These are phyloP conservation scores for Elephas maximus DNA, from an alignment of 2,113 vertebrate species.

Conservation along the genomic window DNA sequence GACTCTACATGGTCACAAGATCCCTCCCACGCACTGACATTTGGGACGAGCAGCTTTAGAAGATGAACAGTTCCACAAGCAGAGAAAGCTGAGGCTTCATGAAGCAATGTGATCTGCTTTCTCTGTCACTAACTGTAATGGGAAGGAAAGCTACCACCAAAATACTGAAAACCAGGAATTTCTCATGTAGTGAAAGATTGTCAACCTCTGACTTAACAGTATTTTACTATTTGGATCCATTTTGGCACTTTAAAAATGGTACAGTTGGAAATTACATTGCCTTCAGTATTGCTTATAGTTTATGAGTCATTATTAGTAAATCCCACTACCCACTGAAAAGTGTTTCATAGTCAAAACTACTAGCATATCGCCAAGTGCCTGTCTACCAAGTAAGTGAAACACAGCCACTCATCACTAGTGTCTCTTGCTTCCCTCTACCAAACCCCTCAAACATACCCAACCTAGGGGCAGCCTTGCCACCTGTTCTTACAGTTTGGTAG, in stretches of 20 bases:
- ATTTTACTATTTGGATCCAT: not conserved
- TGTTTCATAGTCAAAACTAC: not conserved
- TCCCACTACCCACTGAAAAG: not conserved
- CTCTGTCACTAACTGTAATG: not conserved
- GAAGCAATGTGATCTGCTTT: not conserved
- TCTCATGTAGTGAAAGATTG: not conserved
- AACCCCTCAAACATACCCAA: not conserved
- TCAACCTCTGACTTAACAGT: not conserved
- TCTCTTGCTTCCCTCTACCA: not conserved
- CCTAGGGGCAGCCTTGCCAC: not conserved
- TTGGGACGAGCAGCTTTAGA: not conserved
- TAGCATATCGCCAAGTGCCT: not conserved
- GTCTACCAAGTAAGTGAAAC: not conserved
- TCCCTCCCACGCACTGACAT: not conserved
- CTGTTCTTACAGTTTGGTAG: not conserved
- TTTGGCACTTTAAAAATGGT: not conserved
- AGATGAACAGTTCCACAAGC: not conserved
- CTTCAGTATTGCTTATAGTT: not conserved
- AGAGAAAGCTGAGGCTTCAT: not conserved
- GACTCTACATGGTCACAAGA: not conserved
- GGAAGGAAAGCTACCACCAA: not conserved
- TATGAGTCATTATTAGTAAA: not conserved
- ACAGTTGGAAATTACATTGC: not conserved
- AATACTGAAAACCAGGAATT: slow-evolving; percentile 11
- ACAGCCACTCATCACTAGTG: not conserved